Percentiles rank a stretch among this genome's conserved stretches.
Evolutionary conservation across 2,113 vertebrate species (phyloP).

Genomic region (Jaculus jaculus): DNA sequence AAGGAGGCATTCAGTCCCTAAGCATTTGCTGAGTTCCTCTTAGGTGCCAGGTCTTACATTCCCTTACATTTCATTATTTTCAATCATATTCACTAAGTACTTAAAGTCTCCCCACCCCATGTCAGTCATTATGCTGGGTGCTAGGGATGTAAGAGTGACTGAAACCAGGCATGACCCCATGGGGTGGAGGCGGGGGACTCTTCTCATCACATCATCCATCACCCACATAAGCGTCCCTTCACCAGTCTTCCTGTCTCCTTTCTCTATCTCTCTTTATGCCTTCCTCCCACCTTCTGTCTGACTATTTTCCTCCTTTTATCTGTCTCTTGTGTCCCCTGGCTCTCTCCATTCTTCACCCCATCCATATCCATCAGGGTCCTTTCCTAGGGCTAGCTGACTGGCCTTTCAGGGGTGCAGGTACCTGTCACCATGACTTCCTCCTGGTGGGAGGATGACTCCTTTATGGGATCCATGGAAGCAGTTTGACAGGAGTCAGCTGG

Average conservation of each 20-base stretch:
- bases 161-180: neutral
- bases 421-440: neutral
- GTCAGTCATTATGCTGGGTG: neutral
- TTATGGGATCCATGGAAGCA: neutral
- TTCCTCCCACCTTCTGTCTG: neutral
- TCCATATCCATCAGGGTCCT: neutral
- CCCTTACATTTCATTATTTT: neutral
- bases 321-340: neutral
- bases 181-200: neutral
- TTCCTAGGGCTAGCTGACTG: neutral
- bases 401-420: neutral
- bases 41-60: neutral
- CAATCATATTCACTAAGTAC: neutral
- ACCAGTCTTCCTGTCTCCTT: neutral
- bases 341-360: neutral
- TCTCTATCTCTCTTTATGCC: neutral
- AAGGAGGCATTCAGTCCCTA: neutral
- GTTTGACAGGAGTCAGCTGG: slow-evolving; percentile 40
- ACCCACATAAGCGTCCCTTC: neutral
- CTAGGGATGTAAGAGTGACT: neutral
- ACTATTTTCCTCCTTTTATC: neutral
- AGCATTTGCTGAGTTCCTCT: neutral
- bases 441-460: slow-evolving; percentile 19
- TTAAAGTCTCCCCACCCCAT: neutral
- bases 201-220: neutral